These are phyloP conservation scores for Ceratina japonica DNA, from an alignment of 1,140 invertebrate genomes.

Conservation along the genomic window DNA sequence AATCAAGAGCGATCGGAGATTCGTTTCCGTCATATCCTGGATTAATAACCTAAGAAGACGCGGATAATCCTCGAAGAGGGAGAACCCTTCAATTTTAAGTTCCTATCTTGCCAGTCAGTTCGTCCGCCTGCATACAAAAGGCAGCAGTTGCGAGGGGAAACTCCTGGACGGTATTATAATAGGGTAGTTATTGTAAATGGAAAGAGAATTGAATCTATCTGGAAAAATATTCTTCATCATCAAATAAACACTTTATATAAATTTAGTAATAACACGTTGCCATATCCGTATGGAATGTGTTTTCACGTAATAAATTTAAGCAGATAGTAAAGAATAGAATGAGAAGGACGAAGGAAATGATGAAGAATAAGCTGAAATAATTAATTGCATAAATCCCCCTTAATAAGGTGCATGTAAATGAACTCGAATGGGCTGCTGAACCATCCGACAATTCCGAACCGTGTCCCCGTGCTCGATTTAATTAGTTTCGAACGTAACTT, in stretches of 20 bases:
- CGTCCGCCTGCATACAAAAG: background rate
- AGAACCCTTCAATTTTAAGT: conserved; percentile 31
- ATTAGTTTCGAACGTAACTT: background rate
- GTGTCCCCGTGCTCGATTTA: background rate
- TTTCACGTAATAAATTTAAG: too few relatives aligned
- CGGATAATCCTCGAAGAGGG: conserved; percentile 27
- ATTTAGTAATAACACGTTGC: too few relatives aligned
- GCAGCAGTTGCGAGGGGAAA: background rate
- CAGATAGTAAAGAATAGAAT: too few relatives aligned
- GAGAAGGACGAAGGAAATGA: too few relatives aligned
- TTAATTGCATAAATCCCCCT: background rate
- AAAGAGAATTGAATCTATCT: background rate
- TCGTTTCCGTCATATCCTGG: conserved; percentile 28
- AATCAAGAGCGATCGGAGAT: conserved; percentile 20
- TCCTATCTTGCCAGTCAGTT: conserved; percentile 4
- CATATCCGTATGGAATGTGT: too few relatives aligned
- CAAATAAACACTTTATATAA: too few relatives aligned
- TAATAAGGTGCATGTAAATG: background rate
- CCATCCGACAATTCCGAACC: background rate
- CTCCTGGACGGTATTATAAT: background rate
- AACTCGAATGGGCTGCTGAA: background rate
- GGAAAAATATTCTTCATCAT: background rate
- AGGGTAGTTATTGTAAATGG: background rate
- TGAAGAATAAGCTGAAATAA: too few relatives aligned
- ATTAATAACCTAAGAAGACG: conserved; percentile 38